phyloP scores from a whole-genome alignment of 2,113 vertebrate species.

The Grammomys surdaster region DNA sequence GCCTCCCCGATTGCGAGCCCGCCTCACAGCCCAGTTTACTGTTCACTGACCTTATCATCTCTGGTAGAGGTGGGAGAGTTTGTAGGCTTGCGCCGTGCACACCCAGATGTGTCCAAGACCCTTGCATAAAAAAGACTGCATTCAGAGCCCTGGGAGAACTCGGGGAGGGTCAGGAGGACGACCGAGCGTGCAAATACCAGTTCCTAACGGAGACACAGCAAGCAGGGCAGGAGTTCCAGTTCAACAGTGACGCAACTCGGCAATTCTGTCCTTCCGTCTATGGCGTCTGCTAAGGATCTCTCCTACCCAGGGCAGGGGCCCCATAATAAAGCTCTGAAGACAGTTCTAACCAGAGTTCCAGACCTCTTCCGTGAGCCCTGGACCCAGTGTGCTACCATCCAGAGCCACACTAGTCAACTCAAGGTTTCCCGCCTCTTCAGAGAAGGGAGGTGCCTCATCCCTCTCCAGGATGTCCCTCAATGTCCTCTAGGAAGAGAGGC shows the following conservation, averaged over 20 bases:
- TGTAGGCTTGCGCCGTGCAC: not conserved
- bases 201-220: not conserved
- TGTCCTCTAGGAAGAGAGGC: not conserved
- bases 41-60: not conserved
- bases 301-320: not conserved
- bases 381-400: not conserved
- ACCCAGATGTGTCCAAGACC: not conserved
- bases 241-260: not conserved
- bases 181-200: rapidly evolving
- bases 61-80: not conserved
- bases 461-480: not conserved
- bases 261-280: too few species aligned
- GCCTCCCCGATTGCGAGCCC: not conserved
- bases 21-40: not conserved
- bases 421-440: not conserved
- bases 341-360: not conserved
- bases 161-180: not conserved
- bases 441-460: not conserved
- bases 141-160: not conserved
- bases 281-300: not conserved
- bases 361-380: not conserved
- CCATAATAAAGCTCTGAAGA: not conserved
- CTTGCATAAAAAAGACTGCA: not conserved
- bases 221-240: not conserved
- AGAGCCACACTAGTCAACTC: not conserved